phyloP scores from a whole-genome alignment of 1,140 invertebrate genomes.

The Potamilus streckersoni region DNA sequence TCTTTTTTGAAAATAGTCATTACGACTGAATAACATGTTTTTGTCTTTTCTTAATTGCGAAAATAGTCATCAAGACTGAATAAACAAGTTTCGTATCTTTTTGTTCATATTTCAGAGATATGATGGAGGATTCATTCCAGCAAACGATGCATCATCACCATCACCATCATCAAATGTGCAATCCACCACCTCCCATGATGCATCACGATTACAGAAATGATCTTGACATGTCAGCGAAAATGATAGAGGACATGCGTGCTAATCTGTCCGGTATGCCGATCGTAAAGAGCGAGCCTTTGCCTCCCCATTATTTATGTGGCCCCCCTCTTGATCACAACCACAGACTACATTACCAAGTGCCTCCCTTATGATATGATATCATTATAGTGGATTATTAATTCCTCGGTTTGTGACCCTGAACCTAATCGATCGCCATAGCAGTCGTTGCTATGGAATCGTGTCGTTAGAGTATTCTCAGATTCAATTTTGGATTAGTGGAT shows the following conservation, averaged over 20 bases:
- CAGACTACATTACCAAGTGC: constrained; percentile 43
- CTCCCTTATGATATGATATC: constrained; percentile 37
- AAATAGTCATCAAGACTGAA: no score
- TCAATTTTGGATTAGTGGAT: no score
- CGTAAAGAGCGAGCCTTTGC: constrained; percentile 50
- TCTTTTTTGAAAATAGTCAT: no score
- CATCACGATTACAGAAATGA: constrained; percentile 40
- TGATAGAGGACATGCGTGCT: constrained; percentile 46
- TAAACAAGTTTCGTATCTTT: no score
- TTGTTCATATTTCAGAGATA: constrained; percentile 29
- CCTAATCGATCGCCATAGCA: no score
- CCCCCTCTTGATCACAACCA: constrained; percentile 33
- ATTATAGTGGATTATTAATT: no score
- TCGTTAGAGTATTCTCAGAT: no score
- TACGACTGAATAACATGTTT: no score
- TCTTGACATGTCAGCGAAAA: constrained; percentile 42
- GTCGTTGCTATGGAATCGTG: no score
- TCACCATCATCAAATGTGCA: constrained; percentile 37
- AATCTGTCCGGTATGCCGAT: constrained; percentile 39
- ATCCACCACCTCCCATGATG: constrained; percentile 31
- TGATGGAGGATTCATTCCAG: constrained; percentile 49
- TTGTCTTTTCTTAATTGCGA: no score
- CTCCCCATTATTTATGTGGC: constrained; percentile 43
- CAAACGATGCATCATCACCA: constrained; percentile 47
- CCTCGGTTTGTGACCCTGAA: no score